Base-by-base conservation (phyloP, 2,888 invertebrate genomes). In the Marronus borbonicus region DNA sequence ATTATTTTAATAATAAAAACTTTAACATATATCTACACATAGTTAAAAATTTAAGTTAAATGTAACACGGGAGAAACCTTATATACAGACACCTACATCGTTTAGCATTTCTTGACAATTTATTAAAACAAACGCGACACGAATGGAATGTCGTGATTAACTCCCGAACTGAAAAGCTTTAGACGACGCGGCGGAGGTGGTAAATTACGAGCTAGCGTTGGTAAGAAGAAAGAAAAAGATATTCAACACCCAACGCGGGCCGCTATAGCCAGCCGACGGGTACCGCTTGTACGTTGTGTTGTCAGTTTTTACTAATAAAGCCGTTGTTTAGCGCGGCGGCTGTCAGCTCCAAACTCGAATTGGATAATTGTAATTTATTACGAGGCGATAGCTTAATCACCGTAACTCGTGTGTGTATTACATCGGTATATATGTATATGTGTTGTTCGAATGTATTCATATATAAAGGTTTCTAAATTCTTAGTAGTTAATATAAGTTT, bases 351-450 rank as follows among this genome's bases (percentile, higher is more conserved):
- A 81, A 82, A 83, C 80, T 81, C 81, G 72, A 60, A 39, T 74
- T 60, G 81, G 84, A 84, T 84, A 84, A 85, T 85, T 84, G 84
- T 84, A 84, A 84, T 84, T 84, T 84, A 84, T 83, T 82, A 83
- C 80, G 77, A 81, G 20, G 76, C 79, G 81, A 84, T 82, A 81
- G 81, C 83, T 84, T 84, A 82, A 84, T 84, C 82, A 78, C 60
- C 39, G 17, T 62, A 44, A 24, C 20, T 24, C 20, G 44, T 44
- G 44, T 44, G 44, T 44, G 44, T 44, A 44, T 44, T 44, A 44
- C 12, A 44, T 12, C 8, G 8, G 44, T 12, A 44, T 8, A 44
- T 12, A 12, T 44, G 12, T 44, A 10, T 80, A 66, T 78, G 52
- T n/a, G 58, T 58, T 58, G 24, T 58, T n/a, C 5, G 20, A 17